Base-by-base conservation (phyloP, 2,888 invertebrate genomes). In the Lissocephala sabroskyi region DNA sequence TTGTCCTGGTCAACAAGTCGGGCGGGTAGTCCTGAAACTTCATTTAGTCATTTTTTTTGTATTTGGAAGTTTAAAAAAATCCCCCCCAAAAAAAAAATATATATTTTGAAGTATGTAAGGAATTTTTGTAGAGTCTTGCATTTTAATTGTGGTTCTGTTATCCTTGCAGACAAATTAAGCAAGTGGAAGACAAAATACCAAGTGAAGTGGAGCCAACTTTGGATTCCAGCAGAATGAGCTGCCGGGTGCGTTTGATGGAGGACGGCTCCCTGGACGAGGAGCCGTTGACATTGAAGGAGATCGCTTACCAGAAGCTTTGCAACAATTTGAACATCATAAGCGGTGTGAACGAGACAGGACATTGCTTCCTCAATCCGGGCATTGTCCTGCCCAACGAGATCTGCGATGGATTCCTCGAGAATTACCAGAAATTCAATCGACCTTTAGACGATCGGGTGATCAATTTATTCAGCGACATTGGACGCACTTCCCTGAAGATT, bases 341-440 rank as follows among this genome's bases (percentile, higher is more conserved):
- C 46, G 47, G 48, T 46, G 59, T 44, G 26, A 57, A 64, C 13
- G 66, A 63, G 6, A 58, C 56, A 4, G 82, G 82, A 3, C 70
- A 81, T 43, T 75, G 84, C 7, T 67, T 65, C 32, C 80, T 92
- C 1, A 85, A 86, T 47, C 85, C 88, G 45, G 89, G 88, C 35
- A 84, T 91, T 49, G 86, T 88, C 14, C 83, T 92, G 41, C 91
- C 92, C 3, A 88, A 88, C 55, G 91, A 91, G 81, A 89, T 92
- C 59, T 91, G 91, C 81, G 91, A 92, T 80, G 88, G 85, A 75
- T 66, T 85, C 58, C 63, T 86, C 68, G 66, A 83, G 73, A 67
- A 80, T 54, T 84, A 83, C 68, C 85, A 85, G 61, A 80, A 80
- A 35, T 83, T 81, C 52, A 85, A 82, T 43, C 83, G 86, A 41